A percentile compares a stretch with the other conserved stretches of the same genome.
These are phyloP conservation scores for Drosophila funebris DNA, from an alignment of 1,140 invertebrate species.

Conservation along the genomic window DNA sequence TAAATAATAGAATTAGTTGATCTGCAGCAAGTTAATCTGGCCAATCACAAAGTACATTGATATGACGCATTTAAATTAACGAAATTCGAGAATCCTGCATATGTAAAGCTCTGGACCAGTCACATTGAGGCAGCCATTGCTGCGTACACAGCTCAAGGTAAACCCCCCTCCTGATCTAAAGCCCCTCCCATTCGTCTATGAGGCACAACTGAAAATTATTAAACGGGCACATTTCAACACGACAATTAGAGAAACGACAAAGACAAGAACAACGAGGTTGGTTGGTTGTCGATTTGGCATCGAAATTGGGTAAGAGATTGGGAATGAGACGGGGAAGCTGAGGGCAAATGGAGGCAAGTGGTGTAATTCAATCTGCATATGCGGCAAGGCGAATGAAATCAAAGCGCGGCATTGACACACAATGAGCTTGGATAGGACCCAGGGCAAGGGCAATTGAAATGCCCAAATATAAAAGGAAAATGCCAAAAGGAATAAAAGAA, in stretches of 20 bases:
- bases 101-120: slow-evolving; percentile 10
- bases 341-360: slow-evolving; percentile 55
- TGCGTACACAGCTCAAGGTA: background rate
- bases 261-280: background rate
- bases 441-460: slow-evolving; percentile 44
- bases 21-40: too few species aligned
- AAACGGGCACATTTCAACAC: slow-evolving; percentile 45
- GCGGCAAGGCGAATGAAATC: slow-evolving; percentile 53
- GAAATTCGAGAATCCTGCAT: too few species aligned
- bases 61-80: background rate
- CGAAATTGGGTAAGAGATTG: background rate
- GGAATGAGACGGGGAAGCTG: background rate
- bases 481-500: slow-evolving; percentile 13
- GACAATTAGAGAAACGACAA: slow-evolving; percentile 60
- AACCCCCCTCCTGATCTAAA: background rate
- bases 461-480: slow-evolving; percentile 51
- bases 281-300: background rate
- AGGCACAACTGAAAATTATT: slow-evolving; percentile 52
- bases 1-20: too few species aligned
- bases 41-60: too few species aligned
- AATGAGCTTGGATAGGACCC: slow-evolving; percentile 9
- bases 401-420: slow-evolving; percentile 33
- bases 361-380: slow-evolving; percentile 79
- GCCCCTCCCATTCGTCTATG: background rate
- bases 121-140: background rate